Percentiles rank a stretch among this genome's conserved stretches.
Conservation (phyloP, 2,888 invertebrate species). For the Phengaris arion region DNA sequence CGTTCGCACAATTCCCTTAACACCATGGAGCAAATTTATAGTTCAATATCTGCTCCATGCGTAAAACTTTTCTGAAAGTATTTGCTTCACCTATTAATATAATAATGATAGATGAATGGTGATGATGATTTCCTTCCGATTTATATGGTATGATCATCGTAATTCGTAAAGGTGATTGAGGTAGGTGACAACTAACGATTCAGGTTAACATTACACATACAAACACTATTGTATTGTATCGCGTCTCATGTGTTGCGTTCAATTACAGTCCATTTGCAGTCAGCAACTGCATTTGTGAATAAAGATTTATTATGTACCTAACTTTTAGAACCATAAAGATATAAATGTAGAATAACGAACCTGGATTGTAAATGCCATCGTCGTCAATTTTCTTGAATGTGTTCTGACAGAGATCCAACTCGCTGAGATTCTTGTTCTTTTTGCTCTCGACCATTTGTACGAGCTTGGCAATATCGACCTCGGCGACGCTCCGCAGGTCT, state of each 20-base stretch:
- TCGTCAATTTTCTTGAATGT: slow-evolving; percentile 72
- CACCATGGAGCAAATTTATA: no score
- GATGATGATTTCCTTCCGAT: background rate
- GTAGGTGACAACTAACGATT: background rate
- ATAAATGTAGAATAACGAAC: slow-evolving; percentile 43
- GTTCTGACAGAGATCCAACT: slow-evolving; percentile 63
- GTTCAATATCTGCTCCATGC: no score
- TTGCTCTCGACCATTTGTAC: slow-evolving; percentile 62
- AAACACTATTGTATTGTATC: no score
- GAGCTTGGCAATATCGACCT: slow-evolving; percentile 71
- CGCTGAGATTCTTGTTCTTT: slow-evolving; percentile 61
- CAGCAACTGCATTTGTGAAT: no score
- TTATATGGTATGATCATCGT: background rate
- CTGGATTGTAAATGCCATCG: slow-evolving; percentile 71
- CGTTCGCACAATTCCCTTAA: no score
- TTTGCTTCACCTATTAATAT: no score
- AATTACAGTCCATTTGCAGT: no score
- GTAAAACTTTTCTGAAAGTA: no score
- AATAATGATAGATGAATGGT: no score
- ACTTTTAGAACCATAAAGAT: no score
- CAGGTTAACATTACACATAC: background rate
- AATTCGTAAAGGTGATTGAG: background rate
- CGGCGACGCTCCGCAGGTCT: slow-evolving; percentile 69
- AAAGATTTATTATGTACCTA: no score
- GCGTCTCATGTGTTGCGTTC: no score